Base-by-base conservation (phyloP, 1,140 invertebrate species). In the Drosophila malerkotliana region DNA sequence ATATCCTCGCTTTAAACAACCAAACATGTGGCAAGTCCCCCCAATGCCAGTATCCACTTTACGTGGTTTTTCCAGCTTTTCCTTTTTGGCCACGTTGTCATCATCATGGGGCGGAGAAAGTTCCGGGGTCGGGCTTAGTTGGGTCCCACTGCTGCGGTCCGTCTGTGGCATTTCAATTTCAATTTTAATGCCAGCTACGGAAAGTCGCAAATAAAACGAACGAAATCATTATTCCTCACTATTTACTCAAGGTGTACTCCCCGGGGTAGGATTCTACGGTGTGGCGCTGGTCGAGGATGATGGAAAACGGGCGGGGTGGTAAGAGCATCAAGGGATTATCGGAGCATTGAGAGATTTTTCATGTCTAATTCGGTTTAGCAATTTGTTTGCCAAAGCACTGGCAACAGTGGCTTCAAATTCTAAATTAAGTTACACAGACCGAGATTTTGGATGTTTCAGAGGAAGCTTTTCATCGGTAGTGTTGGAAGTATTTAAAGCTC, bases 121-220 rank as follows among this genome's bases (percentile, higher is more conserved):
- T 34, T 54, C 18, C 12, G 41, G 64, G 39, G 51, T 18, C 44
- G 56, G 39, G 24, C 45, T 18, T 32, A 41, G 28, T 37, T 39
- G 7, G 24, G 37, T 55, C 41, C 44, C 67, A 39, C 64, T 49
- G 57, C 66, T 81, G 82, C 57, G 83, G 78, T 78, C 64, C 78
- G 64, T 82, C 78, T 82, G 82, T 63, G 83, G 82, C 78, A 85
- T 85, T 85, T 78, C 83, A 78, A 85, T 85, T 85, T 85, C 82
- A 85, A 85, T 87, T 76, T 85, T 88, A 85, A 87, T 85, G 71
- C 82, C 45, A 66, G 74, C 83, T 52, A 60, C 74, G 82, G 77
- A 81, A 82, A 81, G 72, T 68, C 64, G 67, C 74, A 85, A 85
- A 85, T 78, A 82, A 85, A 88, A 82, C 73, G 77, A 68, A 54